These are phyloP conservation scores for Thunnus thynnus DNA, from an alignment of 2,113 vertebrate species.

Conservation along the genomic window DNA sequence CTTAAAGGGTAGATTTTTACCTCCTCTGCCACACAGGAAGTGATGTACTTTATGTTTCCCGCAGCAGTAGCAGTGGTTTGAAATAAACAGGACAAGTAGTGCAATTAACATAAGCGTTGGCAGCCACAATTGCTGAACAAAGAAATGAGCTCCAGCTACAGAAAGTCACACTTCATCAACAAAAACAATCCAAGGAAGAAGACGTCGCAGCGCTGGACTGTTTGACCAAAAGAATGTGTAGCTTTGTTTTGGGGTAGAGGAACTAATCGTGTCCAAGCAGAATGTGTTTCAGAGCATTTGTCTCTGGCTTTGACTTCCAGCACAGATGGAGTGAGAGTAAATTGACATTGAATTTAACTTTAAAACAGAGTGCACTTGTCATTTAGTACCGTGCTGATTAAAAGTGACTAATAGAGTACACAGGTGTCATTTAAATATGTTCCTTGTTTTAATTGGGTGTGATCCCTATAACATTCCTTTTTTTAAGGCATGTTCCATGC, in stretches of 20 bases:
- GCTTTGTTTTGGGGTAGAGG: constrained; percentile 5
- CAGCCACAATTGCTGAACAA: constrained; percentile 8
- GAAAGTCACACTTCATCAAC: constrained; percentile 9
- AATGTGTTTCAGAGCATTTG: not conserved
- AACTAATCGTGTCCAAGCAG: constrained; percentile 3
- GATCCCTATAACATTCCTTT: constrained; percentile 8
- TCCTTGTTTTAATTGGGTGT: constrained; percentile 32
- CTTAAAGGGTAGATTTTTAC: not conserved
- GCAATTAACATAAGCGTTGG: not conserved
- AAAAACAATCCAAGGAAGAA: constrained; percentile 13
- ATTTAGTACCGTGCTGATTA: not conserved
- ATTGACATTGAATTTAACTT: not conserved
- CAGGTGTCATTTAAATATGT: constrained; percentile 38
- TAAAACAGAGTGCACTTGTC: not conserved
- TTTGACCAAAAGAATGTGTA: not conserved
- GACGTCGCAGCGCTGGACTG: not conserved
- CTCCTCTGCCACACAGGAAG: constrained; percentile 10
- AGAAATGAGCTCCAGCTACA: constrained; percentile 18
- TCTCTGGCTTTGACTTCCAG: not conserved
- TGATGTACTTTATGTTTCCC: constrained; percentile 19
- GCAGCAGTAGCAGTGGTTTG: constrained; percentile 1
- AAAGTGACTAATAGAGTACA: constrained; percentile 18
- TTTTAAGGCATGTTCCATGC: constrained; percentile 30
- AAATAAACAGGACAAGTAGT: constrained; percentile 16
- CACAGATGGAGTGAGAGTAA: not conserved